Evolutionary conservation across 1,140 invertebrate genomes (phyloP).

Genomic region (Drosophila truncata): DNA sequence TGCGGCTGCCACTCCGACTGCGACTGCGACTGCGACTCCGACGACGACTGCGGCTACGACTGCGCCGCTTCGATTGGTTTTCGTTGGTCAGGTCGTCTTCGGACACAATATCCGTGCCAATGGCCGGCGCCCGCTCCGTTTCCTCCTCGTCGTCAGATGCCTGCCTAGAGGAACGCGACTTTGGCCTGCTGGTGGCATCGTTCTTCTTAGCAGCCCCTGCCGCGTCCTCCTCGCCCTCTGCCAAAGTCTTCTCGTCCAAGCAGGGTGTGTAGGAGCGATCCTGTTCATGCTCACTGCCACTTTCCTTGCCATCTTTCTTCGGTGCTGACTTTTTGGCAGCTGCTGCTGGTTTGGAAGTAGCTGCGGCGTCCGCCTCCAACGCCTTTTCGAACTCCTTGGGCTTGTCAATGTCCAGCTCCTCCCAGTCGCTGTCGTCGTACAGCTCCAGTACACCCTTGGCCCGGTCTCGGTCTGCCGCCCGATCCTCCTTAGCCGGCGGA

Average conservation of each 20-base stretch:
- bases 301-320: constrained; percentile 12
- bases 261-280: constrained; percentile 89
- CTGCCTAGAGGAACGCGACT: constrained; percentile 22
- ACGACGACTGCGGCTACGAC: constrained; percentile 44
- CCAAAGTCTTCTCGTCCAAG: constrained; percentile 87
- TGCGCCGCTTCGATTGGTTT: constrained; percentile 63
- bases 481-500: constrained; percentile 50
- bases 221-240: constrained; percentile 56
- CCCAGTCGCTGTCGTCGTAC: constrained; percentile 85
- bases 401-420: constrained; percentile 81
- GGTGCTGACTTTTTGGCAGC: constrained; percentile 6
- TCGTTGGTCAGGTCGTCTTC: constrained; percentile 87
- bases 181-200: constrained; percentile 11
- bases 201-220: constrained; percentile 1
- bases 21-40: constrained; percentile 46
- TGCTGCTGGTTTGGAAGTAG: constrained; percentile 4
- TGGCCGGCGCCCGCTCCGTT: constrained; percentile 87
- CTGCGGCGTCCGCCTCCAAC: constrained; percentile 1
- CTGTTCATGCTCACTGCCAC: constrained; percentile 47
- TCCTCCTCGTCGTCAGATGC: constrained; percentile 12
- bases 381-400: constrained; percentile 77
- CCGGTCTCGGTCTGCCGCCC: constrained; percentile 45
- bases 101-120: constrained; percentile 91
- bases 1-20: constrained; percentile 34
- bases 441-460: constrained; percentile 80